Evolutionary conservation across 64 coral and sea anemone genomes (phyloP).

Genomic region (Catalaphyllia jardinei): DNA sequence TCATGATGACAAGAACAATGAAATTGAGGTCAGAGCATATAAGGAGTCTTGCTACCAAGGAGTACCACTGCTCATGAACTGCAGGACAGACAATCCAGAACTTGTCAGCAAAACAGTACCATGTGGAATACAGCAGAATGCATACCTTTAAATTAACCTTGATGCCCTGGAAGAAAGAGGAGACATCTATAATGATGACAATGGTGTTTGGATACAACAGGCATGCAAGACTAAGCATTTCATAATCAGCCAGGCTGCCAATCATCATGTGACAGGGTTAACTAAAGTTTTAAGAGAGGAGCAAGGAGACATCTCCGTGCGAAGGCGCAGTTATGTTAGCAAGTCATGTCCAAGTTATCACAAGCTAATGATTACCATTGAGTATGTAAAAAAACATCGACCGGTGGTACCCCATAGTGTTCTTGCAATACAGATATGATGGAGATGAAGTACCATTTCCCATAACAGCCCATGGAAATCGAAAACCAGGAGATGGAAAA

Average conservation of each 20-base stretch:
- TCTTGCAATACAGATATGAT: background rate
- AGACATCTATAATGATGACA: background rate
- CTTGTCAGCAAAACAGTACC: too few species aligned
- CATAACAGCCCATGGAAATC: slow-evolving; percentile 11
- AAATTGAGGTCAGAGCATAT: too few species aligned
- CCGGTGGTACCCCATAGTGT: background rate
- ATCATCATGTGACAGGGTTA: too few species aligned
- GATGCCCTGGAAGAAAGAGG: background rate
- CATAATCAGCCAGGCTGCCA: background rate
- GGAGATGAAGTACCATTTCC: background rate
- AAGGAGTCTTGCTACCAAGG: too few species aligned
- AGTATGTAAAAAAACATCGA: background rate
- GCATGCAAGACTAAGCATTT: background rate
- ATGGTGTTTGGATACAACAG: background rate
- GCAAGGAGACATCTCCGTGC: background rate
- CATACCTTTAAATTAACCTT: background rate
- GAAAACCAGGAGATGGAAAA: background rate
- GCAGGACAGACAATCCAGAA: too few species aligned
- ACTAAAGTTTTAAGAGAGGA: background rate
- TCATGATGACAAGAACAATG: too few species aligned
- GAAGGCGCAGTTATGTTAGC: too few species aligned
- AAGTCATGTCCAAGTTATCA: too few species aligned
- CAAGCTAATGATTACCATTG: too few species aligned
- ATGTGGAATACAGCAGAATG: too few species aligned
- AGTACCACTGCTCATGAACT: too few species aligned